A percentile compares a stretch with the other conserved stretches of the same genome.
Evolutionary conservation across 2,797 vertebrate genomes (phyloP).

Genomic region (Thripadectes ignobilis): DNA sequence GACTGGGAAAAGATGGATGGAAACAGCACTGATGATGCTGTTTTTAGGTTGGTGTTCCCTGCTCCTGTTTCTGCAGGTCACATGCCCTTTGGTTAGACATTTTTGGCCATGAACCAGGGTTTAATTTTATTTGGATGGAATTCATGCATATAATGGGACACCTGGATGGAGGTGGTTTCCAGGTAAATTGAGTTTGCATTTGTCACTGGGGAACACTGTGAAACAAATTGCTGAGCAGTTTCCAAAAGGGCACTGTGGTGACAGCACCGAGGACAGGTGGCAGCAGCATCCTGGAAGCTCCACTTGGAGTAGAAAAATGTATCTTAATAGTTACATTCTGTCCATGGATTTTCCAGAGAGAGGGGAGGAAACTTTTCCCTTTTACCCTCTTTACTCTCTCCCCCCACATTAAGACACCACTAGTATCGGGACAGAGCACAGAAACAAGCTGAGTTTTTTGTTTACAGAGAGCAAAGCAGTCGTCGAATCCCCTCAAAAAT

Average conservation of each 20-base stretch:
- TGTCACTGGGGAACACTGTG: not conserved
- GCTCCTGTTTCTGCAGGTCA: not conserved
- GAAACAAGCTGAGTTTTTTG: not conserved
- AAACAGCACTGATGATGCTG: not conserved
- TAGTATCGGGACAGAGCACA: not conserved
- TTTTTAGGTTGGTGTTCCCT: not conserved
- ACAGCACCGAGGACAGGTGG: not conserved
- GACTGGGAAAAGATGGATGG: not conserved
- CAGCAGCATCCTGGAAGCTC: not conserved
- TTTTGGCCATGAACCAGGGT: not conserved
- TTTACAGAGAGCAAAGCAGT: conserved; percentile 36
- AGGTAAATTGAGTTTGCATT: not conserved
- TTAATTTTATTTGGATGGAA: not conserved
- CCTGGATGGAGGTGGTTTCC: not conserved
- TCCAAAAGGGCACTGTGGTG: not conserved
- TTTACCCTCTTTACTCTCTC: not conserved
- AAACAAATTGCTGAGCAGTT: not conserved
- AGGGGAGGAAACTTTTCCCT: fast-evolving
- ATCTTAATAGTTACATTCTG: too few relatives aligned
- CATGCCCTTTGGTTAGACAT: not conserved
- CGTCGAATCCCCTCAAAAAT: conserved; percentile 31
- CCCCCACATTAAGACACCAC: not conserved
- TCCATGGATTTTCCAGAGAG: not conserved
- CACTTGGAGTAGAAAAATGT: not conserved
- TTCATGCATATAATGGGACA: not conserved